Conservation (phyloP, 2,113 vertebrate genomes). For the Chascanopsetta lugubris region DNA sequence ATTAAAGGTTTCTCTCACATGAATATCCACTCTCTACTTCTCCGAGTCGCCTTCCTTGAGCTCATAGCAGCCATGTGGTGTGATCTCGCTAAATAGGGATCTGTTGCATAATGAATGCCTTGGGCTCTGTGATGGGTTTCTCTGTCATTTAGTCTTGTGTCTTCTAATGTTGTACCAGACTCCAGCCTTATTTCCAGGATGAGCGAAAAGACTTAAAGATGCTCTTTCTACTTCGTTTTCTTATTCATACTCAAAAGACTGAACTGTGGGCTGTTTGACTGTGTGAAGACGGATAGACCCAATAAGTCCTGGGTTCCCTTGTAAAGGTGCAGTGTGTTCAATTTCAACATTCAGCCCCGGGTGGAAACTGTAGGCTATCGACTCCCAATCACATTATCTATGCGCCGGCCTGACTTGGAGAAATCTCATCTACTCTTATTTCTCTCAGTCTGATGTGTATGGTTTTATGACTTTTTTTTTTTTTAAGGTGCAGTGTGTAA, state of each 20-base stretch:
- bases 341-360: background rate
- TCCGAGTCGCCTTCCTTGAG: slow-evolving; percentile 31
- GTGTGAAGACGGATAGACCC: slow-evolving; percentile 23
- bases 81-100: slow-evolving; percentile 60
- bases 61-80: slow-evolving; percentile 46
- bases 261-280: slow-evolving; percentile 16
- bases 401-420: too few species aligned
- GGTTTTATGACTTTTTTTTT: too few species aligned
- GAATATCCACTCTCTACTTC: slow-evolving; percentile 43
- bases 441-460: too few species aligned
- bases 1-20: slow-evolving; percentile 64
- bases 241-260: slow-evolving; percentile 10
- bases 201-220: background rate
- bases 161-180: slow-evolving; percentile 9
- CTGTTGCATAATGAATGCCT: slow-evolving; percentile 48
- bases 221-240: background rate
- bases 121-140: slow-evolving; percentile 45
- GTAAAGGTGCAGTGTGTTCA: slow-evolving; percentile 26
- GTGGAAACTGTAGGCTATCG: too few species aligned
- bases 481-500: too few species aligned
- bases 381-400: too few species aligned
- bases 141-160: slow-evolving; percentile 45
- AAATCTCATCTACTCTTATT: too few species aligned
- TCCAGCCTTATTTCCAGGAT: slow-evolving; percentile 2
- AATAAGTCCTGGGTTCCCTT: slow-evolving; percentile 32